Conservation (phyloP, 2,888 invertebrate species). For the Hypsopygia costalis region DNA sequence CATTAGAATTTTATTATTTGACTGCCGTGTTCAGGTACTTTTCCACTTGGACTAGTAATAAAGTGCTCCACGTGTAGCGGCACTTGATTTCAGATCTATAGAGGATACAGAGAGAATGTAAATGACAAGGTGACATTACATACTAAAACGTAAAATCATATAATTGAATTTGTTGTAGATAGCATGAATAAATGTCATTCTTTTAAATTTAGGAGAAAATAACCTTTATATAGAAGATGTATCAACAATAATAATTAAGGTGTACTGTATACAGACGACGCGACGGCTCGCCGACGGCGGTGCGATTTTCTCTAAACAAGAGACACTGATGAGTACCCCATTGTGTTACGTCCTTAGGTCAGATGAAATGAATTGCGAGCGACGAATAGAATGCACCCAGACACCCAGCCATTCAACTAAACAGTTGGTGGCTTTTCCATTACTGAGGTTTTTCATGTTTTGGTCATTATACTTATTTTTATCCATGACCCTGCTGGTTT, state of each 20-base stretch:
- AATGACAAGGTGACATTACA: no score
- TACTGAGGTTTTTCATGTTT: slow-evolving; percentile 2
- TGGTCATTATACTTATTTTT: neutral
- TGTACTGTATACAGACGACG: slow-evolving; percentile 42
- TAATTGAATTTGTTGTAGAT: no score
- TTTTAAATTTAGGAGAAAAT: no score
- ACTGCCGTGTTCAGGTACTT: no score
- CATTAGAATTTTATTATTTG: no score
- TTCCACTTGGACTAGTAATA: no score
- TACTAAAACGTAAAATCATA: no score
- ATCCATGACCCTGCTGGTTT: neutral
- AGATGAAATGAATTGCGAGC: slow-evolving; percentile 28
- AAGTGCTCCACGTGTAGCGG: no score
- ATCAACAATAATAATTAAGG: slow-evolving; percentile 59
- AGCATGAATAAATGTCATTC: no score
- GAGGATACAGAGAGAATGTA: no score
- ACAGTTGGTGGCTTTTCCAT: slow-evolving; percentile 3
- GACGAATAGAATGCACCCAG: slow-evolving; percentile 10
- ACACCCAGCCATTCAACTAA: slow-evolving; percentile 2
- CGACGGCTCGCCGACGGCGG: slow-evolving; percentile 34
- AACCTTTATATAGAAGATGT: slow-evolving; percentile 18
- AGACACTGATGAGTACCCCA: slow-evolving; percentile 63
- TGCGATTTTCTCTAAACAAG: slow-evolving; percentile 63
- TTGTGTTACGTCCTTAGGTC: slow-evolving; percentile 62
- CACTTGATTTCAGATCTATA: no score